Percentiles rank a stretch among this genome's conserved stretches.
Conservation (phyloP, 2,113 vertebrate species). For the Dipodomys stephensi region DNA sequence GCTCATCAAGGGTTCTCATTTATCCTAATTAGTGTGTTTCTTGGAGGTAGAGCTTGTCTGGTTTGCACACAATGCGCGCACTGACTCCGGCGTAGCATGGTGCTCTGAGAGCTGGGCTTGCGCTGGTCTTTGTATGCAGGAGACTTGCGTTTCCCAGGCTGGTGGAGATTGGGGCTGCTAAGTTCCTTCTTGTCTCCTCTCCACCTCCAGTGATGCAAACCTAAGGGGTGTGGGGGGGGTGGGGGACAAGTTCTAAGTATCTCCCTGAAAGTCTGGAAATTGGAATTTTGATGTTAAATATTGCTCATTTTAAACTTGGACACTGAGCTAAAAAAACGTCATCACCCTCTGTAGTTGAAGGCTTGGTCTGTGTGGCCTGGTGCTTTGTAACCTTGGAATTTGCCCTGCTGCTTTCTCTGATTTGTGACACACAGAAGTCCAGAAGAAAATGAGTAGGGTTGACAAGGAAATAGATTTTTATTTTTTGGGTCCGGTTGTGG, state of each 20-base stretch:
- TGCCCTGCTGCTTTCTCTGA: not conserved
- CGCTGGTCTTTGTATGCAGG: not conserved
- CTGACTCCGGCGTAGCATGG: not conserved
- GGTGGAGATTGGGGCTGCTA: not conserved
- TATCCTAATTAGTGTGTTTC: not conserved
- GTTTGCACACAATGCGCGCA: too few species aligned
- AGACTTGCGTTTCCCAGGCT: not conserved
- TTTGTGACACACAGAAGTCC: not conserved
- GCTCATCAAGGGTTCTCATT: not conserved
- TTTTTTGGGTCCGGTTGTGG: too few species aligned
- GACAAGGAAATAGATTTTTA: not conserved
- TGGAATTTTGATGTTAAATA: not conserved
- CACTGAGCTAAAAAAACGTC: not conserved
- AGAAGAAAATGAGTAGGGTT: not conserved
- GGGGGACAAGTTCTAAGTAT: not conserved
- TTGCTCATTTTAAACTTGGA: too few species aligned
- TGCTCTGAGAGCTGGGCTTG: not conserved
- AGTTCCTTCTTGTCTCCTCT: accelerated
- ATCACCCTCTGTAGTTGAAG: not conserved
- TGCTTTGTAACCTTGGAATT: not conserved
- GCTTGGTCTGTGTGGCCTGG: not conserved
- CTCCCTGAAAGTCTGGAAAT: not conserved
- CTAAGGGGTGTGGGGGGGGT: accelerated
- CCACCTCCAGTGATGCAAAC: not conserved
- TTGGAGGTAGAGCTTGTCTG: not conserved